Evolutionary conservation across 2,888 invertebrate genomes (phyloP), one percentile per base, ranked within the genome.

Genomic region (Philereme transversata): DNA sequence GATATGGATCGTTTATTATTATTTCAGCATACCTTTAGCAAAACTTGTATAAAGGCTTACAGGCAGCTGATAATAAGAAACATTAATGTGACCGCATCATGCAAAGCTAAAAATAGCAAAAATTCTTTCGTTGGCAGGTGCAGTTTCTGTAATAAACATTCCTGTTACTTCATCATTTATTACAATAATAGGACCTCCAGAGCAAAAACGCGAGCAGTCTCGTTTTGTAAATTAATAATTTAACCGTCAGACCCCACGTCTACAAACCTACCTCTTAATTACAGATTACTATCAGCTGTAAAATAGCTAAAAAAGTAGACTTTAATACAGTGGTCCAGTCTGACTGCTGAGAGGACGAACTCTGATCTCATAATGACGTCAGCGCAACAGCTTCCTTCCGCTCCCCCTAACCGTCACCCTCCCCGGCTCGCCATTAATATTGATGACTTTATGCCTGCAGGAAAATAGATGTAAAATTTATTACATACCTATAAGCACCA

Each of bases 361-460:
- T 81, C 74, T 81, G 81, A 83, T 82, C 77, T 82, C 78, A 81
- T 73, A 48, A 60, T 87, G 84, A 85, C 85, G 83, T 87, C 86
- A 86, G 62, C 62, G 57, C 68, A 69, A 75, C 68, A 69, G 75
- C 74, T 83, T 85, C 84, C 86, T 84, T 86, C 82, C 81, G 77
- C 79, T 73, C 79, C 76, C 73, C 52, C 72, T 47, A 44, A 54
- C 64, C 67, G 63, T 62, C 47, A 62, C 45, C 46, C 48, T 50
- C 58, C 51, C 51, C 52, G 49, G 51, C 51, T 59, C 57, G 64
- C 41, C 55, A 66, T 66, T 61, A 46, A 54, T 58, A 62, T 60
- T 45, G 54, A 60, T 54, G 53, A 53, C 36, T 49, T 52, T 51
- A 51, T 55, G 49, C 59, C 50, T 49, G 43, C 62, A 57, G 51